Base-by-base conservation (phyloP, 37 sponge, comb jelly and placozoan species). In the Haliclona indistincta region DNA sequence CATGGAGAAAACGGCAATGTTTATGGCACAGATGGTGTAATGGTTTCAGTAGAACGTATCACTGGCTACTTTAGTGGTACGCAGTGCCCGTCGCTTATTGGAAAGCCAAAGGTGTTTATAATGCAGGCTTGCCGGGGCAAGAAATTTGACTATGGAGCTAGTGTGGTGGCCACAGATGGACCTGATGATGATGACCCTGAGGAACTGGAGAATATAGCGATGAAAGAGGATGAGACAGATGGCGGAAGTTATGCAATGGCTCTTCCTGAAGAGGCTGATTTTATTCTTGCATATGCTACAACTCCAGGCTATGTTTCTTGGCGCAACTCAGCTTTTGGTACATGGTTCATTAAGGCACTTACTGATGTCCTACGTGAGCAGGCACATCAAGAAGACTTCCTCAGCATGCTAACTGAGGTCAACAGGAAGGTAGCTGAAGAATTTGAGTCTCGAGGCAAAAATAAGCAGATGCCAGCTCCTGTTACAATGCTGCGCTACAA, bases 291-390 rank as follows among this genome's bases (percentile, higher is more conserved):
- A 19, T 95, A 89, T 82, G 82, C 93, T 22, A 92, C 92, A 5
- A 80, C 88, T 1, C 96, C 96, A 1, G 93, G 93, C 49, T 95
- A 92, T 43, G 89, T 89, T 37, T 95, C 96, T 0, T 95, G 96
- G 96, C 43, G 96, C 7, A 95, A 92, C 73, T 81, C 52, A 4
- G 90, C 75, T 40, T 84, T 69, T 75, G 95, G 95, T 4, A 82
- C 95, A 43, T 94, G 95, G 91, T 92, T 93, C 73, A 65, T 93
- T 32, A 84, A 89, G 75, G 94, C 90, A 11, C 64, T 93, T 39
- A 71, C 67, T 10, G 90, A 93, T 45, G 64, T 72, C 25, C 61
- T 93, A 78, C 17, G 19, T 10, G 81, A 88, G 65, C 34, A 54
- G 22, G 74, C 80, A 7, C 2, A 3, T 4, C 77, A 74, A 58